Base-by-base conservation (phyloP, 2,113 vertebrate species). In the Mellivora capensis region DNA sequence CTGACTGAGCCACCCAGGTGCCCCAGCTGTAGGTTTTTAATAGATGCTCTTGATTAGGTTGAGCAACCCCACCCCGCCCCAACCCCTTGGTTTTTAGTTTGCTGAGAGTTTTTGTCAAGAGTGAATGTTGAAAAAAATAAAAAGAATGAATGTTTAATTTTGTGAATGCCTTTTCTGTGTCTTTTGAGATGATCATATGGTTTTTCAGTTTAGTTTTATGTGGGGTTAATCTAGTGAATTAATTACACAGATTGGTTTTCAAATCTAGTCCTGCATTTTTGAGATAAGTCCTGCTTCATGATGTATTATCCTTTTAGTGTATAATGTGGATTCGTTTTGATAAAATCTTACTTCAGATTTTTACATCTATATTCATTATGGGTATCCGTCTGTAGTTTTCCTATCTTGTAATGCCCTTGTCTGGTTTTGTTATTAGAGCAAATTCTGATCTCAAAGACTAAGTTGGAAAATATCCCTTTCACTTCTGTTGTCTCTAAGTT, bases 341-440 rank as follows among this genome's bases (percentile, higher is more conserved):
- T 87, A 71, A 74, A 57, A 42, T 82, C 71, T 44, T 88, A 37
- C 69, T 96, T 79, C 74, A 27, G 64, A 92, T 71, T 62, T 96
- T 97, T 96, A 37, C 59, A 69, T 92, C 59, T 90, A 3, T 76
- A 42, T 92, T 86, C 25, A 20, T 94, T 20, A 37, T 89, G 71
- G 52, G 47, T 90, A 34, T 94, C 76, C 42, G 31, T 76, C 13
- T 71, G 0, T 17, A 92, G 84, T 81, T 79, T 93, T 89, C 34
- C 62, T 91, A 87, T 47, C 31, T 72, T 76, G 5, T 62, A 76
- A 49, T 90, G 6, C 21, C 25, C 61, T 81, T 89, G 18, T 72
- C 44, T 96, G 52, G 31, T 88, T 96, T 94, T 80, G 27, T 96
- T 54, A 79, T 21, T 49, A 76, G 54, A 90, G 37, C 84, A 79